Evolutionary conservation across 2,797 vertebrate species (phyloP), one percentile per base, ranked within the genome.

Genomic region (Atherinosoma microstoma): DNA sequence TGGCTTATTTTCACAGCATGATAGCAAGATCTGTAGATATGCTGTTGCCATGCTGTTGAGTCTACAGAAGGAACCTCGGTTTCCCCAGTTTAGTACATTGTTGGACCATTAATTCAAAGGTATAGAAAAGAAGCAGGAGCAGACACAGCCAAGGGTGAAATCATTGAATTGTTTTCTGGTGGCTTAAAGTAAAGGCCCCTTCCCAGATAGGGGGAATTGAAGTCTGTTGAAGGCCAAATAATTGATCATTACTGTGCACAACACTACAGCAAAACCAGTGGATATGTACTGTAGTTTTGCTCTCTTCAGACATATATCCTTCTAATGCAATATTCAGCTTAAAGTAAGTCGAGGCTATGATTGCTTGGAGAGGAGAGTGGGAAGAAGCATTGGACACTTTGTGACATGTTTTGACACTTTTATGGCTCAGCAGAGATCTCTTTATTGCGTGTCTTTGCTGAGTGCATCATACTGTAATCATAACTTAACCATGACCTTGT

Each of bases 341-440:
- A 47, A 79, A 75, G 80, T 57, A 75, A 73, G 67, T 78, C 62
- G 67, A 84, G 75, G 78, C 64, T 54, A 72, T 69, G 76, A 69
- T 64, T 75, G 78, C 82, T 81, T 27, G 1, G 27, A 84, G 68
- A 76, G 27, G 58, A 67, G 68, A 76, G 53, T 61, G 70, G 35
- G 36, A 53, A 53, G 79, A 62, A 63, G 75, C 76, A n/a, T 75
- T 80, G 86, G 87, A 88, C 83, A 84, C 82, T 83, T 87, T 78
- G 82, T 84, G 89, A 92, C 76, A 85, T 74, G 83, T 88, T 89
- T 75, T 89, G 89, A 93, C 90, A 93, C 84, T 80, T 92, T 93
- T 89, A 92, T 85, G 80, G 85, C 87, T 88, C 76, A 79, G 79
- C 74, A 63, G 82, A 86, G 84, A 80, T 79, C 79, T 88, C 78